Percentiles rank a stretch among this genome's conserved stretches.
phyloP scores from a whole-genome alignment of 2,113 vertebrate genomes.

The Gorsachius goisagi region DNA sequence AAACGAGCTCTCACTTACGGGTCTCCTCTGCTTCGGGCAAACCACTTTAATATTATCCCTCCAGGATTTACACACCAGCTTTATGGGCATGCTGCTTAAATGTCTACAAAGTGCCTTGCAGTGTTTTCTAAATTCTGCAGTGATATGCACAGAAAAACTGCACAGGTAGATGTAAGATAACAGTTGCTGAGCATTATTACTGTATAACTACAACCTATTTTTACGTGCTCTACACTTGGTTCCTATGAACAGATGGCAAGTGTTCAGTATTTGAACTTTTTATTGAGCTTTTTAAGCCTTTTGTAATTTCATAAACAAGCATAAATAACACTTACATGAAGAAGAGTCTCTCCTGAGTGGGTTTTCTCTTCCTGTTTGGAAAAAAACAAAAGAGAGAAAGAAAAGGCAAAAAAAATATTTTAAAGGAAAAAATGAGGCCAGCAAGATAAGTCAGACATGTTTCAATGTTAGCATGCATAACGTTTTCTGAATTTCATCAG shows the following conservation, averaged over 20 bases:
- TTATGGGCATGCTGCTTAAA: background rate
- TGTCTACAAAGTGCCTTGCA: constrained; percentile 12
- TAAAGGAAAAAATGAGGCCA: background rate
- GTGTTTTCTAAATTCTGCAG: constrained; percentile 6
- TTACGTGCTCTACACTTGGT: background rate
- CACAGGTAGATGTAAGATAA: background rate
- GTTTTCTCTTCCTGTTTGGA: constrained; percentile 62
- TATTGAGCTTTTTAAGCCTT: constrained; percentile 28
- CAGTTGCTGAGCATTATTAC: constrained; percentile 17
- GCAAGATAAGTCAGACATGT: background rate
- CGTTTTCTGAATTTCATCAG: background rate
- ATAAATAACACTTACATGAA: constrained; percentile 74
- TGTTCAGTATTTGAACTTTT: constrained; percentile 6
- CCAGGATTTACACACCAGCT: background rate
- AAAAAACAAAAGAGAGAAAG: background rate
- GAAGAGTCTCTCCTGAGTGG: constrained; percentile 64
- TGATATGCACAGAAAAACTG: constrained; percentile 9
- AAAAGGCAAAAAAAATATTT: constrained; percentile 5
- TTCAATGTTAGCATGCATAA: background rate
- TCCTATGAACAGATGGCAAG: constrained; percentile 47
- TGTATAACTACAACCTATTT: constrained; percentile 26
- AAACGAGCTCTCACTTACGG: background rate
- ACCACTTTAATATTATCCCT: background rate
- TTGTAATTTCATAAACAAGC: constrained; percentile 52
- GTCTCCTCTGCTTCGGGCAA: background rate